Percentiles rank a stretch among this genome's conserved stretches.
phyloP scores from a whole-genome alignment of 2,888 invertebrate species.

The Ceriagrion tenellum region DNA sequence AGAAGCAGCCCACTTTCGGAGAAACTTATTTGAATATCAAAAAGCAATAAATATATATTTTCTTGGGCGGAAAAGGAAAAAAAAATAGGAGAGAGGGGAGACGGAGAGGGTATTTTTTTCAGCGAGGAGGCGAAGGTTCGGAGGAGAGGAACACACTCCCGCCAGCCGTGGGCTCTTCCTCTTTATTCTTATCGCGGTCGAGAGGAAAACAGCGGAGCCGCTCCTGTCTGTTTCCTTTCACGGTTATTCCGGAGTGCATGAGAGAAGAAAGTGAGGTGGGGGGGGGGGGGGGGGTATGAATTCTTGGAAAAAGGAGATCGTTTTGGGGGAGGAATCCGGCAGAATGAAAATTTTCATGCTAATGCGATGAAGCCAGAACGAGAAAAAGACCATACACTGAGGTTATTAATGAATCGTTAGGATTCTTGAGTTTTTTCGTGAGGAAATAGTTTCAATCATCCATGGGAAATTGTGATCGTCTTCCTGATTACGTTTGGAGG shows the following conservation, averaged over 20 bases:
- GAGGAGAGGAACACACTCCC: neutral
- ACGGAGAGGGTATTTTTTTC: neutral
- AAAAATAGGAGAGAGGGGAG: neutral
- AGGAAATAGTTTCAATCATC: neutral
- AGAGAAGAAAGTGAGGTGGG: too few species aligned
- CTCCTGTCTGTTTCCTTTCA: neutral
- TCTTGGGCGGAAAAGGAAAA: neutral
- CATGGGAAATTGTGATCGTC: neutral
- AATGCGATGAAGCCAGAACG: neutral
- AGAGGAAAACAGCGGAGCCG: neutral
- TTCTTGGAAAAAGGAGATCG: neutral
- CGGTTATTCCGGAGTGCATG: neutral
- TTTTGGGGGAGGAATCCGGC: neutral
- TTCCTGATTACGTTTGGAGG: too few species aligned
- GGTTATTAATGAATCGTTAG: neutral
- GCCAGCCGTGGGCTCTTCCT: neutral
- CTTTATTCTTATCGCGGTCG: neutral
- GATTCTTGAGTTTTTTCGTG: neutral
- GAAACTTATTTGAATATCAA: constrained; percentile 32
- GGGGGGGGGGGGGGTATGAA: too few species aligned
- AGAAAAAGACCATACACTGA: neutral
- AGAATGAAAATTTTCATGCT: neutral
- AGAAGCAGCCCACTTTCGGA: neutral
- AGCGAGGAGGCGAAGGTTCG: neutral
- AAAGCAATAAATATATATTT: constrained; percentile 18